Evolutionary conservation across 1,140 invertebrate genomes (phyloP), one percentile per base, ranked within the genome.

Genomic region (Linepithema humile): DNA sequence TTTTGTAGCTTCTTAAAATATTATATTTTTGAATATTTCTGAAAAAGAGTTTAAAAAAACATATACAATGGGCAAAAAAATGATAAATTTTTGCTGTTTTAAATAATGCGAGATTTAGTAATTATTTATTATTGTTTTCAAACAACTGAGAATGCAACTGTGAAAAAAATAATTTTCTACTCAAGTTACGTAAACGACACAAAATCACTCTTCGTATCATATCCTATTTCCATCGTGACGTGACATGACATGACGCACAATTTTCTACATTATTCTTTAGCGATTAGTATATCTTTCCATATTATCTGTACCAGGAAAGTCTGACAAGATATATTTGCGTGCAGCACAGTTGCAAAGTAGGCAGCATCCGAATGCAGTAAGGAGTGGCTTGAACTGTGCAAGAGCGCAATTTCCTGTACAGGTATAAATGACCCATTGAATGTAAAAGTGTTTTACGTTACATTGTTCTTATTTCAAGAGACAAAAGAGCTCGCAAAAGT

Each of bases 371-470:
- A 69, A 69, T 69, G 62, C 64, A 59, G 10, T 12, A 80, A 70
- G 75, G 75, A 69, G 75, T 80, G 75, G 50, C 64, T 70, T n/a
- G 17, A 35, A 20, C 45, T 35, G n/a, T n/a, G 40, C 74, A 29
- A 77, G 29, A 77, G 32, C 5, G 26, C 20, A 70, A 80, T 80
- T 80, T 80, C 64, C 75, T 80, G 35, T 20, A 62, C 17, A 53
- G 35, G 17, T 70, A 65, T 53, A 55, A 80, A 80, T 70, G 64
- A 80, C 12, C 64, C 50, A 80, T 80, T 80, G 75, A 80, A 80
- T 78, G 23, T 23, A 40, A 26, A 32, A 40, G 35, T 40, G 26
- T 38, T 80, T 55, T 69, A 70, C 35, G 32, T 80, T 23, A 80
- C 65, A 80, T 80, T 80, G 48, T 55, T 69, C 64, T 59, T 43